Percentiles rank a stretch among this genome's conserved stretches.
Evolutionary conservation across 2,888 invertebrate species (phyloP).

Genomic region (Yponomeuta malinellus): DNA sequence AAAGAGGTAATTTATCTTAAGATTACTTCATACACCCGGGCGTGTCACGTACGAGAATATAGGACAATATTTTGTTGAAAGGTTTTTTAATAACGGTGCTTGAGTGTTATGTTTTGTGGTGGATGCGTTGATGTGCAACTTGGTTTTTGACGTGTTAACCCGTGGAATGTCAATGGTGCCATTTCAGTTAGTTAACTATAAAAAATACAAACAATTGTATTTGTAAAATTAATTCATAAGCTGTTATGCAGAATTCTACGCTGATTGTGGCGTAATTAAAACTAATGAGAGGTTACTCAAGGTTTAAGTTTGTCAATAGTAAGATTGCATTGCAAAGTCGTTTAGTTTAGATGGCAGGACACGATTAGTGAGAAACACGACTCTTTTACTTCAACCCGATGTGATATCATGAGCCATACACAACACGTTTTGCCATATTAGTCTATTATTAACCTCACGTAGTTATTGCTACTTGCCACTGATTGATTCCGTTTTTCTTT

Average conservation of each 20-base stretch:
- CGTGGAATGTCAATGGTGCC: slow-evolving; percentile 73
- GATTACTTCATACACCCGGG: not conserved
- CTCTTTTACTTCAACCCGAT: slow-evolving; percentile 34
- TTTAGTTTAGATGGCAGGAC: not conserved
- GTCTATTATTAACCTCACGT: slow-evolving; percentile 11
- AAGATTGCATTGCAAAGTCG: not conserved
- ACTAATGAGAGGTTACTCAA: not conserved
- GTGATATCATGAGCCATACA: slow-evolving; percentile 22
- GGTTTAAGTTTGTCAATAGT: not conserved
- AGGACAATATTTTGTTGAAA: slow-evolving; percentile 58
- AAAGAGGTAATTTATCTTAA: not conserved
- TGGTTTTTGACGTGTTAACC: slow-evolving; percentile 66
- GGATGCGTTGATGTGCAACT: slow-evolving; percentile 42
- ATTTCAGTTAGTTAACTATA: slow-evolving; percentile 45
- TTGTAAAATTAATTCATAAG: not conserved
- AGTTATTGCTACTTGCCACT: slow-evolving; percentile 10
- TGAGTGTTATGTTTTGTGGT: slow-evolving; percentile 69
- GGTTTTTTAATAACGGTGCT: slow-evolving; percentile 63
- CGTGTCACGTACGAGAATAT: slow-evolving; percentile 18
- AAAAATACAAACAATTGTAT: slow-evolving; percentile 19
- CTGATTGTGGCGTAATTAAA: not conserved
- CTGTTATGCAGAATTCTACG: not conserved
- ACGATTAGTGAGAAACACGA: slow-evolving; percentile 35
- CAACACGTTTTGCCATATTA: slow-evolving; percentile 14
- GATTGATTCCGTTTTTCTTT: slow-evolving; percentile 5